Evolutionary conservation across 2,888 invertebrate species (phyloP).

Genomic region (Oxytorus armatus): DNA sequence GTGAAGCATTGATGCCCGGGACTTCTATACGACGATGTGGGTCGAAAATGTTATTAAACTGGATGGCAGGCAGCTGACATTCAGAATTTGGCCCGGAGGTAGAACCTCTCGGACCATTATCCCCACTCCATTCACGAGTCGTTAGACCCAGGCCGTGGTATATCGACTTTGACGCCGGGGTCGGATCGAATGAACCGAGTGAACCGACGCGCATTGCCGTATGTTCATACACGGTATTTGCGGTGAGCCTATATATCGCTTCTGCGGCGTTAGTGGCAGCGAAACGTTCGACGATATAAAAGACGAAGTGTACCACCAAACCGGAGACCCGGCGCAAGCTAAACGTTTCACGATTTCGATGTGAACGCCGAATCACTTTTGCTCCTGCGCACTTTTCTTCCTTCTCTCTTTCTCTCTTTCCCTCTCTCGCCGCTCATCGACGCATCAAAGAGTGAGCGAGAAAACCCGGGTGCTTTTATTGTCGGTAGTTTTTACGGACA

Average conservation of each 20-base stretch:
- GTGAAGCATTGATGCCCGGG: not conserved
- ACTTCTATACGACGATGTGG: conserved; percentile 5
- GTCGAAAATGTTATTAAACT: conserved; percentile 34
- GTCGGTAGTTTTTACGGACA: conserved; percentile 77
- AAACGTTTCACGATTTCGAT: conserved; percentile 20
- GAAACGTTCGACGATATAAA: conserved; percentile 43
- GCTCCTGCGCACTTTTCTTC: conserved; percentile 8
- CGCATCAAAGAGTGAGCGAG: conserved; percentile 16
- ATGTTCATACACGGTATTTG: conserved; percentile 3
- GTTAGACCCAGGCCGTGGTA: conserved; percentile 47
- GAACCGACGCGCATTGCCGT: not conserved
- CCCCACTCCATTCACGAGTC: conserved; percentile 34
- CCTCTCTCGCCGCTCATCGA: not conserved
- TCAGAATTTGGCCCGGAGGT: not conserved
- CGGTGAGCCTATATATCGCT: conserved; percentile 8
- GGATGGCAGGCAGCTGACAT: conserved; percentile 22
- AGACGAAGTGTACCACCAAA: conserved; percentile 11
- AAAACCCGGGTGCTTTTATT: conserved; percentile 73
- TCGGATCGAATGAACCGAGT: conserved; percentile 20
- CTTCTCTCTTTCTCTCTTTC: not conserved
- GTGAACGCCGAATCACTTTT: conserved; percentile 41
- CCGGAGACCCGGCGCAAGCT: not conserved
- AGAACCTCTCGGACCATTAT: conserved; percentile 32
- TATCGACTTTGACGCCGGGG: conserved; percentile 41
- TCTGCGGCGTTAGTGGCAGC: not conserved